Evolutionary conservation across 2,113 vertebrate genomes (phyloP).

Genomic region (Odobenus rosmarus): DNA sequence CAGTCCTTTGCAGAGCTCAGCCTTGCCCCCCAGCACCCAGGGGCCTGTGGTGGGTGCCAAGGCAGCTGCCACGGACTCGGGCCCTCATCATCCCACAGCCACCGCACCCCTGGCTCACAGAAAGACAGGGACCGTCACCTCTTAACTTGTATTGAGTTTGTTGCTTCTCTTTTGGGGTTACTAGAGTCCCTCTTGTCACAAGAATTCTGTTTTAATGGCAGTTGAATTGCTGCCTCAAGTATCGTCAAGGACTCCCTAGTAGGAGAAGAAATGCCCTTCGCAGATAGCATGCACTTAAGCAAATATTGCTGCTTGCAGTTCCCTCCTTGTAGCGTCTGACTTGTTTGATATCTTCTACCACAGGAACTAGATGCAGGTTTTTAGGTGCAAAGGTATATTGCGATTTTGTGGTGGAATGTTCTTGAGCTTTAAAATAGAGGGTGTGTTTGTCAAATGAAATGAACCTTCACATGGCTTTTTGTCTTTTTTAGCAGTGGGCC

Average conservation of each 20-base stretch:
- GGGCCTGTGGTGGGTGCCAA: accelerated
- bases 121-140: accelerated
- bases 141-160: accelerated
- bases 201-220: neutral
- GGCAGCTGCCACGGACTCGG: accelerated
- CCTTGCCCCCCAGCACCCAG: no score
- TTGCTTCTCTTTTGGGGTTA: neutral
- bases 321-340: accelerated
- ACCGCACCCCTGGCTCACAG: accelerated
- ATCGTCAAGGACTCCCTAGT: neutral
- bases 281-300: accelerated
- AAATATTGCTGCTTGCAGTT: accelerated
- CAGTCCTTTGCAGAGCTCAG: neutral
- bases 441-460: accelerated
- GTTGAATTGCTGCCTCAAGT: no score
- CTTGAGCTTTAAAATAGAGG: neutral
- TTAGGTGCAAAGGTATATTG: accelerated
- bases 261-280: neutral
- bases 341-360: accelerated
- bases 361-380: accelerated
- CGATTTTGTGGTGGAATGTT: neutral
- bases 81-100: neutral
- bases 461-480: neutral
- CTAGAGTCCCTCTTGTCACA: neutral
- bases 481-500: neutral